Conservation (phyloP, 2,888 invertebrate genomes). For the Aspidapion aeneum region DNA sequence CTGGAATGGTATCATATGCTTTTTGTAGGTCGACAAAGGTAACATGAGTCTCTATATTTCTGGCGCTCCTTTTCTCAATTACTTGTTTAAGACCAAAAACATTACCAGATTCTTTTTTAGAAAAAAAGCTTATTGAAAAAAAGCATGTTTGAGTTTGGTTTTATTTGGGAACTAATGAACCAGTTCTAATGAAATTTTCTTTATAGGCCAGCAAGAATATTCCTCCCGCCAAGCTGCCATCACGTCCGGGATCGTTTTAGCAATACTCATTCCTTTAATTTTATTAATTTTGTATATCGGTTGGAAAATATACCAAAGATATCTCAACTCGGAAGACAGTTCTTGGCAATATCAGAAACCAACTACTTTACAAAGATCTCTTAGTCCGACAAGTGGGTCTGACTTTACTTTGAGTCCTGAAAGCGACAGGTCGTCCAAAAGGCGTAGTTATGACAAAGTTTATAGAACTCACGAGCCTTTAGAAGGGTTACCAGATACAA, state of each 20-base stretch:
- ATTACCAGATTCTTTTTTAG: no score
- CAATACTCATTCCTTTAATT: conserved; percentile 71
- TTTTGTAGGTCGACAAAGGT: no score
- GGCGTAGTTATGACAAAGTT: conserved; percentile 73
- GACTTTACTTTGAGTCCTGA: conserved; percentile 37
- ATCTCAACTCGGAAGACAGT: conserved; percentile 33
- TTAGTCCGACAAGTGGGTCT: conserved; percentile 29
- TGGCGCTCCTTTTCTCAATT: no score
- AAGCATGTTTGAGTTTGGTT: no score
- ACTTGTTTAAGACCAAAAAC: no score
- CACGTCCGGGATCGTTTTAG: conserved; percentile 73
- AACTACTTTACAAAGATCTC: conserved; percentile 20
- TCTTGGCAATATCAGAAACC: conserved; percentile 40
- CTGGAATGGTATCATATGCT: no score
- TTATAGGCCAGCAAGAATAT: conserved; percentile 80
- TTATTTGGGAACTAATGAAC: no score
- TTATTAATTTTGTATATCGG: conserved; percentile 59
- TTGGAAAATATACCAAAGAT: conserved; percentile 58
- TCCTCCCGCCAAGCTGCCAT: conserved; percentile 71
- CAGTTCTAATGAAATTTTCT: no score
- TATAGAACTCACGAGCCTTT: conserved; percentile 85
- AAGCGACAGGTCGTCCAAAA: conserved; percentile 48
- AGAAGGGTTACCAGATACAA: conserved; percentile 64
- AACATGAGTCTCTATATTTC: no score
- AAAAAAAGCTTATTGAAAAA: no score